Conservation (phyloP, 2,113 vertebrate species). For the Limanda limanda region DNA sequence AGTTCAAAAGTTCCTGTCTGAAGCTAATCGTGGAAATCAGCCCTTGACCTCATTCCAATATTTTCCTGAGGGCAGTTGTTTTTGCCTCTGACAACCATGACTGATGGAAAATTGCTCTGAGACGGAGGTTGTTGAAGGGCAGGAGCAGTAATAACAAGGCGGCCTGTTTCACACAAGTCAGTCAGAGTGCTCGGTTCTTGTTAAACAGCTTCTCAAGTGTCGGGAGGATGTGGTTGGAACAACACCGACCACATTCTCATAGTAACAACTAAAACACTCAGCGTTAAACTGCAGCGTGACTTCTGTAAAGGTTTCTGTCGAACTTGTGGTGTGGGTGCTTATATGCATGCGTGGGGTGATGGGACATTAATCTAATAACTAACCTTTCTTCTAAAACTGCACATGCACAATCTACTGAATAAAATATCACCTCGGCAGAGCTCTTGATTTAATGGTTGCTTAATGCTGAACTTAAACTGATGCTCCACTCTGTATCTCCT, state of each 20-base stretch:
- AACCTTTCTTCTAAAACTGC: background rate
- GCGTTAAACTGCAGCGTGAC: background rate
- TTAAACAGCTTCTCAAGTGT: constrained; percentile 40
- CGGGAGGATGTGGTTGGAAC: constrained; percentile 71
- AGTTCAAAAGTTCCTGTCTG: background rate
- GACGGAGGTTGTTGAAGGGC: background rate
- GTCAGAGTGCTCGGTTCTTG: constrained; percentile 34
- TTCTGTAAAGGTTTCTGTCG: constrained; percentile 5
- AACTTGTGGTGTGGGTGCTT: background rate
- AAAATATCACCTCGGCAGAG: constrained; percentile 5
- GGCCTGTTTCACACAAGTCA: background rate
- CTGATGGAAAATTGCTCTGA: background rate
- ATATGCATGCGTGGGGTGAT: background rate
- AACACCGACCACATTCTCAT: constrained; percentile 36
- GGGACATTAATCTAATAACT: background rate
- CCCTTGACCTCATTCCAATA: constrained; percentile 12
- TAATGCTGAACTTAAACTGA: constrained; percentile 12
- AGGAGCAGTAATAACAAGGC: constrained; percentile 16
- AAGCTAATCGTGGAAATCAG: background rate
- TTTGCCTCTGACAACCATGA: constrained; percentile 22
- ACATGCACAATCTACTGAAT: too few species aligned
- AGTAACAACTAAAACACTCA: constrained; percentile 21
- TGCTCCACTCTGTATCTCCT: constrained; percentile 22
- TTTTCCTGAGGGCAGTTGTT: constrained; percentile 8
- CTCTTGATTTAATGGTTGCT: constrained; percentile 20